These are phyloP conservation scores for Sesamia nonagrioides DNA, from an alignment of 1,140 invertebrate species.

Conservation along the genomic window DNA sequence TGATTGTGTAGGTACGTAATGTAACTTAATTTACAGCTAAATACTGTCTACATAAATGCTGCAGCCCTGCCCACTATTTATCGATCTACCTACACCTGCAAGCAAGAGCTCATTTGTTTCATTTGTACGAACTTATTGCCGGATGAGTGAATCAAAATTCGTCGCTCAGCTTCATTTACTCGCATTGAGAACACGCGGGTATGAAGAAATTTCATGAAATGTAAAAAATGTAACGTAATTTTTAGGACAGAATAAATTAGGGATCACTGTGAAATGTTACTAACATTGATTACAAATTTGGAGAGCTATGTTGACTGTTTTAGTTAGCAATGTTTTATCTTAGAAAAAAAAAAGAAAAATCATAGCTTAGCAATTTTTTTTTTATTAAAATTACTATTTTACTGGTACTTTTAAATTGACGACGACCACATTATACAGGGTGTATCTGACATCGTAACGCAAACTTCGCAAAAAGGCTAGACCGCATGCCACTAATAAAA, in stretches of 20 bases:
- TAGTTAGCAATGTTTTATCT: not conserved
- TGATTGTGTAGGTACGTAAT: no score
- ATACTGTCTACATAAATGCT: not conserved
- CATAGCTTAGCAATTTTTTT: no score
- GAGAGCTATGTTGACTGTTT: not conserved
- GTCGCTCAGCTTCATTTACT: constrained; percentile 5
- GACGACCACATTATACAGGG: no score
- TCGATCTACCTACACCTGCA: constrained; percentile 38
- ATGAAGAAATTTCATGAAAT: constrained; percentile 7
- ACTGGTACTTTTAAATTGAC: no score
- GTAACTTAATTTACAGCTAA: not conserved
- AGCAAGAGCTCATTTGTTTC: constrained; percentile 40
- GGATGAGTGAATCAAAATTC: constrained; percentile 35
- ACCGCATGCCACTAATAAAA: no score
- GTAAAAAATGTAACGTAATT: constrained; percentile 13
- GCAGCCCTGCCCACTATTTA: constrained; percentile 12
- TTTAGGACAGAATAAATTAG: not conserved
- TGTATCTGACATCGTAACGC: no score
- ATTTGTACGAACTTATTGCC: constrained; percentile 36
- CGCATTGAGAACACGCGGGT: constrained; percentile 5
- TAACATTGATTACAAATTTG: constrained; percentile 17
- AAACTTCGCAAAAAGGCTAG: no score
- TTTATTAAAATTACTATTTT: no score
- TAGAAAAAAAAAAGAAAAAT: no score
- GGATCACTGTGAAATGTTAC: not conserved